Conservation (phyloP, 2,113 vertebrate species). For the Halichoerus grypus region DNA sequence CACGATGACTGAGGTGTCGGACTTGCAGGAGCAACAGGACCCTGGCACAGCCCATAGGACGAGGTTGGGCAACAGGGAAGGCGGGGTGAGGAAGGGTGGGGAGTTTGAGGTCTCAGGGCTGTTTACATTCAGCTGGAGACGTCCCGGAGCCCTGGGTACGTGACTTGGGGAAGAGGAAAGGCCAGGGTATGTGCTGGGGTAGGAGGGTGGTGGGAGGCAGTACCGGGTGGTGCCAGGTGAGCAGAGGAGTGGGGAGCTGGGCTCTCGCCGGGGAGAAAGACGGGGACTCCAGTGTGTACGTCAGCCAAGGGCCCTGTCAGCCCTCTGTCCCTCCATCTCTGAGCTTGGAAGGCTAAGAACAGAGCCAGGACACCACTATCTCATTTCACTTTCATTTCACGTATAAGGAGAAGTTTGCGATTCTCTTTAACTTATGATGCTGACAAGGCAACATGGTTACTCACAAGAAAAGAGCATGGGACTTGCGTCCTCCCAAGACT, state of each 20-base stretch:
- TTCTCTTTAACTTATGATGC: not conserved
- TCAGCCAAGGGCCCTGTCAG: not conserved
- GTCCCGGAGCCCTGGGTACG: slow-evolving; percentile 35
- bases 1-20: not conserved
- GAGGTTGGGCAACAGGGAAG: slow-evolving; percentile 58
- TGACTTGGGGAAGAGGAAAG: slow-evolving; percentile 58
- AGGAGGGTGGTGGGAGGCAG: slow-evolving; percentile 4
- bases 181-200: not conserved
- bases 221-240: not conserved
- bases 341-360: not conserved
- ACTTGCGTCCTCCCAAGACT: not conserved
- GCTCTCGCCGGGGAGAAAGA: not conserved
- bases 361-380: fast-evolving
- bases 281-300: fast-evolving
- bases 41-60: not conserved
- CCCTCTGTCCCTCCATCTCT: not conserved
- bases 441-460: not conserved
- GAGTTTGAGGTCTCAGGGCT: slow-evolving; percentile 61
- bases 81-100: slow-evolving; percentile 50
- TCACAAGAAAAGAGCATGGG: not conserved
- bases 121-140: slow-evolving; percentile 38
- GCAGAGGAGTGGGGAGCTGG: not conserved
- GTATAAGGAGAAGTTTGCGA: not conserved
- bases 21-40: not conserved
- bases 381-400: not conserved